phyloP scores from a whole-genome alignment of 2,888 invertebrate genomes.

The Agrotis exclamationis region DNA sequence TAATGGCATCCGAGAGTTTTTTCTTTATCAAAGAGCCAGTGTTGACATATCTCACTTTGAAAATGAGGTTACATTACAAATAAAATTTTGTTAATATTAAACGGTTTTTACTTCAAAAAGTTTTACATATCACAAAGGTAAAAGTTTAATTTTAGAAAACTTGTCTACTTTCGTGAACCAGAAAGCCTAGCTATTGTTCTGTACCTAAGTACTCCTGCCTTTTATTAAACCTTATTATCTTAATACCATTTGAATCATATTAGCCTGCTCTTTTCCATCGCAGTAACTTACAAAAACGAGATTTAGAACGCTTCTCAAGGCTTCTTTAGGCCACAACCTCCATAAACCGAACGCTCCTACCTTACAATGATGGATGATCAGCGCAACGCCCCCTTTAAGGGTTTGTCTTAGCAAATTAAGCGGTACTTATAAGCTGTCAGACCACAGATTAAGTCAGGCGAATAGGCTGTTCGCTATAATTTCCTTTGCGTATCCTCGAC shows the following conservation, averaged over 20 bases:
- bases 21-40: not conserved
- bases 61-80: too few species aligned
- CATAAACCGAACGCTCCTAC: conserved; percentile 42
- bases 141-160: too few species aligned
- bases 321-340: conserved; percentile 27
- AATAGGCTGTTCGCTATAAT: conserved; percentile 59
- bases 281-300: not conserved
- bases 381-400: conserved; percentile 64
- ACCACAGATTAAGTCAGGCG: conserved; percentile 61
- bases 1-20: conserved; percentile 9
- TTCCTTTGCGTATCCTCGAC: conserved; percentile 54
- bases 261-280: too few species aligned
- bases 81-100: too few species aligned
- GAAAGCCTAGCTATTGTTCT: too few species aligned
- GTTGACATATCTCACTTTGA: too few species aligned
- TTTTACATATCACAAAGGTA: too few species aligned
- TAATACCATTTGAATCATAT: too few species aligned
- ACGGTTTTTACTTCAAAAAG: too few species aligned
- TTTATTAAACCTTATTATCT: too few species aligned
- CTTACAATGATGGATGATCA: conserved; percentile 71
- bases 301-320: not conserved
- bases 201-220: too few species aligned
- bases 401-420: conserved; percentile 69
- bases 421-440: conserved; percentile 67
- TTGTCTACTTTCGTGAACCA: too few species aligned